Percentiles rank a stretch among this genome's conserved stretches.
Evolutionary conservation across 2,113 vertebrate species (phyloP).

Genomic region (human): GRCh38 chr5:53624001-53624500

Average conservation of each 20-base stretch:
- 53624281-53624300: neutral
- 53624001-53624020: neutral
- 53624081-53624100: neutral
- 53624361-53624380: neutral
- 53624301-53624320: neutral
- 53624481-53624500: neutral
- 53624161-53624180: neutral
- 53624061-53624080: neutral
- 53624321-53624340: neutral
- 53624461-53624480: neutral
- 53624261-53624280: neutral
- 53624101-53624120: neutral
- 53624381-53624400: neutral
- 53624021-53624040: neutral
- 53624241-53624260: neutral
- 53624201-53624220: neutral
- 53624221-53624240: neutral
- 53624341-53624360: slow-evolving; percentile 4
- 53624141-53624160: neutral
- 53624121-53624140: neutral
- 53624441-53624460: neutral
- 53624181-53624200: neutral
- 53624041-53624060: neutral
- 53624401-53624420: neutral
- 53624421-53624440: neutral